Conservation (phyloP, 2,888 invertebrate species). For the Thysanoteuthis rhombus region DNA sequence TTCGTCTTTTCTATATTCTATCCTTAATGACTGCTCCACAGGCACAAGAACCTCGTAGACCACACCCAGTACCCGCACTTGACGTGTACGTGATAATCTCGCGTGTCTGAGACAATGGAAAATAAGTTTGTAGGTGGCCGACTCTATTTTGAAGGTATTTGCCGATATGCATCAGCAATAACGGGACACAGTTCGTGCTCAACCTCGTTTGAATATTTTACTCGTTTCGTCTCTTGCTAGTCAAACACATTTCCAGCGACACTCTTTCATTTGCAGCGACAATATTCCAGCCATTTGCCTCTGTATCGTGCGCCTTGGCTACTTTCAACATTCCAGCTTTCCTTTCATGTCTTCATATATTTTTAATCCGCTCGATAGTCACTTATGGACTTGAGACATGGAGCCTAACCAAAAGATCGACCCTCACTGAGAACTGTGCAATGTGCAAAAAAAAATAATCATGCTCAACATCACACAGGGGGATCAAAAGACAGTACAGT, state of each 20-base stretch:
- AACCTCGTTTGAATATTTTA: not conserved
- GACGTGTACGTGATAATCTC: not conserved
- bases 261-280: no score
- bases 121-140: not conserved
- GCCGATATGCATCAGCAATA: not conserved
- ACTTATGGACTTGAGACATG: no score
- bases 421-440: no score
- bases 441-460: no score
- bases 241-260: not conserved
- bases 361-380: no score
- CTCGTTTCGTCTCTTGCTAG: not conserved
- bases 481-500: no score
- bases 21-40: not conserved
- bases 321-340: not conserved
- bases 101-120: not conserved
- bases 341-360: not conserved
- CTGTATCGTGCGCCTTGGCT: not conserved
- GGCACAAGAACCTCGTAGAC: not conserved
- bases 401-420: no score
- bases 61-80: not conserved
- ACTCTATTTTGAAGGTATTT: not conserved
- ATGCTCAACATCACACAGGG: no score
- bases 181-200: not conserved
- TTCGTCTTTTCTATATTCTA: not conserved
- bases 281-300: not conserved